Percentiles rank a stretch among this genome's conserved stretches.
These are phyloP conservation scores for Gryllus longicercus DNA, from an alignment of 2,888 invertebrate species.

Conservation along the genomic window DNA sequence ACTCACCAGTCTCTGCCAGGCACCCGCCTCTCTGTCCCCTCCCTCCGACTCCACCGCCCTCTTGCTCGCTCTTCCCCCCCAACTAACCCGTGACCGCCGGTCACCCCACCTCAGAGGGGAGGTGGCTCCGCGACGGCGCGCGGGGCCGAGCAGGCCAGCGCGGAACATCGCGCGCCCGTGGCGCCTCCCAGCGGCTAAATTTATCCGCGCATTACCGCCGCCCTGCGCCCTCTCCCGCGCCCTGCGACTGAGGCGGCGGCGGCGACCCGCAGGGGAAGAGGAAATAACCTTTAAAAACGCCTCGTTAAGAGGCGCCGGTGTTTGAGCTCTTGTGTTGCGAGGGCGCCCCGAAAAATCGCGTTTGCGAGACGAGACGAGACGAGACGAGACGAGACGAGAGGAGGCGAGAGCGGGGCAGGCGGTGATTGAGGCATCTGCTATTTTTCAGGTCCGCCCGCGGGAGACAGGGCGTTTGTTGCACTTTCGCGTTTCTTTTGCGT, in stretches of 20 bases:
- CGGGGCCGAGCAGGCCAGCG: background rate
- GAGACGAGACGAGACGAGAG: too few species aligned
- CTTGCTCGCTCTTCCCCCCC: background rate
- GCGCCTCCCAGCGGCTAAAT: background rate
- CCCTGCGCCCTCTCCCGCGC: background rate
- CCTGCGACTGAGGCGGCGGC: background rate
- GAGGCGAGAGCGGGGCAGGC: too few species aligned
- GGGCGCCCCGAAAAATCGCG: background rate
- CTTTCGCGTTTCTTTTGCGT: too few species aligned
- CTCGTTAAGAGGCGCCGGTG: background rate
- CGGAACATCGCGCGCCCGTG: background rate
- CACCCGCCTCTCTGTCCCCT: too few species aligned
- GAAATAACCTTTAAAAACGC: background rate
- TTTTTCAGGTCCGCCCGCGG: too few species aligned
- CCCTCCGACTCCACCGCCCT: background rate
- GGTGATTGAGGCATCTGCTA: too few species aligned
- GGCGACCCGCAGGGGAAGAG: background rate
- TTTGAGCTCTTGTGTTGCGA: background rate
- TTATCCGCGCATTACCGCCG: background rate
- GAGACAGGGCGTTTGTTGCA: too few species aligned
- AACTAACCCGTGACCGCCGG: background rate
- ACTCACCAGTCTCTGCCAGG: too few species aligned
- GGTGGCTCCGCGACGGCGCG: too few species aligned
- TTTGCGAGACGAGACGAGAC: too few species aligned
- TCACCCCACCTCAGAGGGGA: background rate